Evolutionary conservation across 2,797 vertebrate species (phyloP).

Genomic region (Poeciliopsis gracilis): DNA sequence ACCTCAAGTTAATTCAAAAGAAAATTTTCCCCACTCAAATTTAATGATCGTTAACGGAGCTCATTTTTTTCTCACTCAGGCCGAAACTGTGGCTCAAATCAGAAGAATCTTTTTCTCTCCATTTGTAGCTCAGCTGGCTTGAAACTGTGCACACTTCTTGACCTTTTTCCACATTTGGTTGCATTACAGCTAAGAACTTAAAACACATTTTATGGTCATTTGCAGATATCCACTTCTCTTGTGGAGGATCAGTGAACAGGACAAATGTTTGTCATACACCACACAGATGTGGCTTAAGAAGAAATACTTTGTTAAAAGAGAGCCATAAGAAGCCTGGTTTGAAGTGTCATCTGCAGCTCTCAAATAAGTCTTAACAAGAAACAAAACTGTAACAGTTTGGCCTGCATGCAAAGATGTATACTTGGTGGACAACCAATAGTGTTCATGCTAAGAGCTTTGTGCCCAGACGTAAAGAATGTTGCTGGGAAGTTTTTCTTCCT

Average conservation of each 20-base stretch:
- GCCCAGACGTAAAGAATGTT: background rate
- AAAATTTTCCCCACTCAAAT: conserved; percentile 10
- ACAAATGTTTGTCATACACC: background rate
- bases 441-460: no score
- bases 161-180: background rate
- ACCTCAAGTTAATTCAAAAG: conserved; percentile 25
- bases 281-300: background rate
- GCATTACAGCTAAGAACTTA: background rate
- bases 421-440: no score
- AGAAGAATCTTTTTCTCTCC: conserved; percentile 10
- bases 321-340: background rate
- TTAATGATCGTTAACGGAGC: conserved; percentile 44
- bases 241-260: background rate
- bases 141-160: background rate
- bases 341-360: background rate
- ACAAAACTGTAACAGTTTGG: background rate
- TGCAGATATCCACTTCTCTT: background rate
- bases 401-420: background rate
- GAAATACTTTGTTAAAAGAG: background rate
- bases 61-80: conserved; percentile 29
- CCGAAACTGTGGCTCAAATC: conserved; percentile 21
- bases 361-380: background rate
- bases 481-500: background rate
- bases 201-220: background rate
- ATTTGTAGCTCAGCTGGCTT: background rate